phyloP scores from a whole-genome alignment of 2,797 vertebrate species.

The Craterocephalus amniculus region DNA sequence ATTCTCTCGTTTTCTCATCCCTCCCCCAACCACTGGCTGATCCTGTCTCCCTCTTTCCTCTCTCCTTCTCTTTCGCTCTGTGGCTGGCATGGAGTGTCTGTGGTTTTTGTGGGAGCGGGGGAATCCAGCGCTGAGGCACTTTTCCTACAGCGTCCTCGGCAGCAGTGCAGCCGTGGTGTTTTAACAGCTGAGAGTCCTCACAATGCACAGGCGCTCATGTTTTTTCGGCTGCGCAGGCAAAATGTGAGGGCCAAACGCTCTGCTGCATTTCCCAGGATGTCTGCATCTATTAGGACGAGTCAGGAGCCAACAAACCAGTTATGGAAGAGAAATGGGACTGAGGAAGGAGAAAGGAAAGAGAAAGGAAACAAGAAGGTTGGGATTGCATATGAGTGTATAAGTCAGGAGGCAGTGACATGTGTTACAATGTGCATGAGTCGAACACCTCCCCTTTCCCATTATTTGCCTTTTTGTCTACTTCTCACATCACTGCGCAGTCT shows the following conservation, averaged over 20 bases:
- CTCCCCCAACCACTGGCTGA: constrained; percentile 62
- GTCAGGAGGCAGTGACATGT: constrained; percentile 57
- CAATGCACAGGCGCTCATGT: constrained; percentile 78
- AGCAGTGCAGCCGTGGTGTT: constrained; percentile 82
- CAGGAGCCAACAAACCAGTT: constrained; percentile 54
- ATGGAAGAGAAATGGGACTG: constrained; percentile 46
- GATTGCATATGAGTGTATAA: constrained; percentile 44
- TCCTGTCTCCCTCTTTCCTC: constrained; percentile 72
- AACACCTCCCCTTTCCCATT: constrained; percentile 59
- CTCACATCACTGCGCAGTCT: constrained; percentile 66
- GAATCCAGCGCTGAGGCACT: constrained; percentile 84
- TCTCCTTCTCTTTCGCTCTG: constrained; percentile 71
- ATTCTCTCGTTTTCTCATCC: constrained; percentile 74
- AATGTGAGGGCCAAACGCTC: constrained; percentile 68
- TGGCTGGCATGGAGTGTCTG: constrained; percentile 83
- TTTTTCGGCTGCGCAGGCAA: constrained; percentile 83
- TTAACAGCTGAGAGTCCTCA: constrained; percentile 89
- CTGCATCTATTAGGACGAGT: constrained; percentile 69
- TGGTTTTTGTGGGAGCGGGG: constrained; percentile 84
- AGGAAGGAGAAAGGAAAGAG: constrained; percentile 13
- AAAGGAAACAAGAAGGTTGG: constrained; percentile 42
- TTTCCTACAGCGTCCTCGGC: constrained; percentile 80
- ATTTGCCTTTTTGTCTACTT: constrained; percentile 76
- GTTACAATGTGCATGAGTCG: constrained; percentile 57
- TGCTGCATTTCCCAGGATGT: constrained; percentile 67